Base-by-base conservation (phyloP, 2,888 invertebrate species). In the Aleiodes testaceus region DNA sequence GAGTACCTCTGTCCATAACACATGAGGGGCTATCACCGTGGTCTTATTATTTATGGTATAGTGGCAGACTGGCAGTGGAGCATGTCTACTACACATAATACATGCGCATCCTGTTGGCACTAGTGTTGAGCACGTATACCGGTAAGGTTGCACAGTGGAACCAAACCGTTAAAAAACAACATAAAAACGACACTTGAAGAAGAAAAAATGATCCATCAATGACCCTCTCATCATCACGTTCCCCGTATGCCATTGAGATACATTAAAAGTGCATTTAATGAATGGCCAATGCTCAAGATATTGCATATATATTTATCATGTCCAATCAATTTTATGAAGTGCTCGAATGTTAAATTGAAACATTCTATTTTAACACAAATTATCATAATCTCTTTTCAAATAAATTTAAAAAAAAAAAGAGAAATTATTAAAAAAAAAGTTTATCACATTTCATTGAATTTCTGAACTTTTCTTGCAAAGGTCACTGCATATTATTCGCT, bases 31-130 rank as follows among this genome's bases (percentile, higher is more conserved):
- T 74, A 73, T 72, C 73, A 75, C 64, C 67, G 74, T 71, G 63
- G 74, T 78, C 76, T 79, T 79, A 80, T 81, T 80, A 81, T 81
- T 81, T 81, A 79, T 81, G 80, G 80, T 75, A 36, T 36, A 79
- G 77, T 74, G 74, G 77, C 72, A 74, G 71, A 73, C 73, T 70
- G 76, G 77, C 78, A 79, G 75, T 75, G 77, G 78, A 79, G 79
- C 79, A 77, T 81, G 77, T 73, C 77, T 74, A 71, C 77, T 77
- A 76, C 74, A 78, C 79, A 77, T 78, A 77, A 77, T 76, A 75
- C 73, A 73, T 67, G 75, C 69, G 75, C 79, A 79, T 79, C 80
- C 80, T 80, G 79, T 79, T 74, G 75, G 75, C 71, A 45, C 71
- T 67, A 63, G 68, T 55, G 66, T 53, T 50, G 61, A 65, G 66